Base-by-base conservation (phyloP, 2,797 vertebrate genomes). In the Galaxias olidus region DNA sequence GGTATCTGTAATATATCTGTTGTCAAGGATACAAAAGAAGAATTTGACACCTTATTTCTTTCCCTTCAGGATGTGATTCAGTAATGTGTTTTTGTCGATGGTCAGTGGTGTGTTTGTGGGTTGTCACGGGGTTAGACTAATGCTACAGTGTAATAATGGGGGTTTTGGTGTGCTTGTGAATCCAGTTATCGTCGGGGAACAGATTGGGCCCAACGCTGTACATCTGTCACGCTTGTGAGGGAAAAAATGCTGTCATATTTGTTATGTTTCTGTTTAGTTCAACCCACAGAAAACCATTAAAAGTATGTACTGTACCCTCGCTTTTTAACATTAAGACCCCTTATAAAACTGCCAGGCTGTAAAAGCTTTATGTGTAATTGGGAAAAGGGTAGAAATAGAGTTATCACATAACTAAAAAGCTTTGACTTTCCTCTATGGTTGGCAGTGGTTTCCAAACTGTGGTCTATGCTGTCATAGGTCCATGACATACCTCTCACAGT, bases 331-430 rank as follows among this genome's bases (percentile, higher is more conserved):
- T 20, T 68, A 7, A 75, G 76, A 46, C 44, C 49, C 20, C 30
- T 55, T 46, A 50, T 45, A 62, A 41, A 65, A 72, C 55, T 9
- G 49, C 48, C 68, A 43, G n/a, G 69, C 68, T 67, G 15, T 80
- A 79, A 83, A 68, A 81, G 70, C 41, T 14, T 74, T 30, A 10
- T 65, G 17, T 42, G 15, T 20, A 61, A 40, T 50, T 73, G 63
- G 9, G 66, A 82, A 77, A 86, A 74, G 77, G 74, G 71, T 77
- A 82, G 63, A 55, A 44, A 80, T 74, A 69, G 65, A 77, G 71
- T 48, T 71, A 77, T 79, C 65, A 41, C 64, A 59, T 42, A 19
- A 73, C 62, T 67, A 71, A 66, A 77, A 84, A 69, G 72, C 42
- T 67, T 77, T 78, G 66, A 70, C 63, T 57, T 77, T 61, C 13